Evolutionary conservation across 2,888 invertebrate species (phyloP).

Genomic region (Agrilus cyanescens): DNA sequence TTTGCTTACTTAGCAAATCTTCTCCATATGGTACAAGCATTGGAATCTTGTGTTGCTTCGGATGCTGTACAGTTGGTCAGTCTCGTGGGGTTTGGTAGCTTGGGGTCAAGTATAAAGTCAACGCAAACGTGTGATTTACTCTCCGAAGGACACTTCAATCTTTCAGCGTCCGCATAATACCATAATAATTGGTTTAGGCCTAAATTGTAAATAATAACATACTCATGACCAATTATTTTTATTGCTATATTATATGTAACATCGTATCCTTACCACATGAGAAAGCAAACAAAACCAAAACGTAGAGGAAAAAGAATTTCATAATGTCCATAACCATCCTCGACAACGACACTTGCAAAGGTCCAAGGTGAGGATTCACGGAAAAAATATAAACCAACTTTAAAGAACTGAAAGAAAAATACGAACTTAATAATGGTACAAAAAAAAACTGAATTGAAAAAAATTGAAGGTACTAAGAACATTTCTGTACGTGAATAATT

Average conservation of each 20-base stretch:
- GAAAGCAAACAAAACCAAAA: constrained; percentile 86
- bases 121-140: constrained; percentile 8
- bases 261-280: constrained; percentile 68
- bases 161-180: constrained; percentile 89
- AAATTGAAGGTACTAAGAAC: not conserved
- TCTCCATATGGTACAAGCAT: constrained; percentile 78
- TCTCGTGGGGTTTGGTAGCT: constrained; percentile 14
- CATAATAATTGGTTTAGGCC: constrained; percentile 73
- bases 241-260: not conserved
- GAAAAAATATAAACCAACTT: constrained; percentile 97
- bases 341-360: constrained; percentile 89
- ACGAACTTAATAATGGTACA: not conserved
- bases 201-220: too few species aligned
- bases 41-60: constrained; percentile 45
- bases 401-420: constrained; percentile 58
- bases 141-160: constrained; percentile 59
- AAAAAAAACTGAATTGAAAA: constrained; percentile 2
- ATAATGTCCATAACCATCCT: constrained; percentile 91
- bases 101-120: constrained; percentile 10
- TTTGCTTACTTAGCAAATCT: constrained; percentile 80
- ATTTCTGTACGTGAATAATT: not conserved
- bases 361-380: constrained; percentile 93
- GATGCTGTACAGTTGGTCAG: constrained; percentile 33
- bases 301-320: constrained; percentile 90
- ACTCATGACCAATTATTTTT: not conserved